phyloP scores from a whole-genome alignment of 2,113 vertebrate species.

The Brachypodius melanocephalos region DNA sequence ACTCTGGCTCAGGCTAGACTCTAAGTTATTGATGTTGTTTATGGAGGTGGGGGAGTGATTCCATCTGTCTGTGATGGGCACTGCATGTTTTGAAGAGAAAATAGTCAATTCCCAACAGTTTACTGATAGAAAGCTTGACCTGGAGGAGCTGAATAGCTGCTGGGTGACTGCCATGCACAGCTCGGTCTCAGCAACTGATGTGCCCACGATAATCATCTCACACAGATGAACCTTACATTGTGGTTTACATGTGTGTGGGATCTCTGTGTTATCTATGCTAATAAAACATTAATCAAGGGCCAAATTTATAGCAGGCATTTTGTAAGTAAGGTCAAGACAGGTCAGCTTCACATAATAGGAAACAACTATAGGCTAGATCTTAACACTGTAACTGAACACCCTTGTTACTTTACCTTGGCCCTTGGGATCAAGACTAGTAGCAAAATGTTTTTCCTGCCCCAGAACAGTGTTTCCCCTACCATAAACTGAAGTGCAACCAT shows the following conservation, averaged over 20 bases:
- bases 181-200: constrained; percentile 74
- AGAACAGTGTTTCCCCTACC: constrained; percentile 1
- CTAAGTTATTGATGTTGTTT: constrained; percentile 27
- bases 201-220: constrained; percentile 80
- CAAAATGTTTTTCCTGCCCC: constrained; percentile 53
- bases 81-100: not conserved
- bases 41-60: constrained; percentile 35
- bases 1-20: not conserved
- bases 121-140: constrained; percentile 14
- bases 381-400: constrained; percentile 83
- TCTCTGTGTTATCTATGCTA: constrained; percentile 79
- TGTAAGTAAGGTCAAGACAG: constrained; percentile 79
- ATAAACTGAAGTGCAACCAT: constrained; percentile 6
- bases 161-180: constrained; percentile 22
- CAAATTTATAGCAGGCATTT: constrained; percentile 75
- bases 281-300: constrained; percentile 82
- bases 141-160: constrained; percentile 27
- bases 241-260: constrained; percentile 72
- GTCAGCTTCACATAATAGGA: constrained; percentile 86
- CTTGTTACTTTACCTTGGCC: constrained; percentile 78
- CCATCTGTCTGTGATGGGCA: constrained; percentile 19
- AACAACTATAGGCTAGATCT: constrained; percentile 84
- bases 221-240: constrained; percentile 61
- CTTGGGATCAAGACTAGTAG: constrained; percentile 78
- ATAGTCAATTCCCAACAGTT: not conserved